These are phyloP conservation scores for Gryllus longicercus DNA, from an alignment of 2,888 invertebrate species.

Conservation along the genomic window DNA sequence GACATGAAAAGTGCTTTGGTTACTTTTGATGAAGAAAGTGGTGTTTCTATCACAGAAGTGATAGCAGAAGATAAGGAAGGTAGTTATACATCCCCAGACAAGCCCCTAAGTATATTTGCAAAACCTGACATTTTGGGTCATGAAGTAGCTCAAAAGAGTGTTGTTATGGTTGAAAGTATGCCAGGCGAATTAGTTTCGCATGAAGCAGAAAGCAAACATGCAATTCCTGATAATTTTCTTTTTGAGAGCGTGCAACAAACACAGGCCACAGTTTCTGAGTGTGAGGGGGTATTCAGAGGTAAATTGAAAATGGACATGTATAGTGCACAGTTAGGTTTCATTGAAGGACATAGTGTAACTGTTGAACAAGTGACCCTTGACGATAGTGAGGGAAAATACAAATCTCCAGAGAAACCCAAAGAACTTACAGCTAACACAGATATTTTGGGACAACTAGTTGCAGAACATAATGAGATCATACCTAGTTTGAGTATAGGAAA, in stretches of 20 bases:
- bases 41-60: constrained; percentile 50
- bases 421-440: constrained; percentile 37
- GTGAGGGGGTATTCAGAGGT: constrained; percentile 46
- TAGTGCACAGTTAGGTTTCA: constrained; percentile 48
- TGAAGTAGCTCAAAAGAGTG: constrained; percentile 48
- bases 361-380: constrained; percentile 54
- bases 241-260: constrained; percentile 56
- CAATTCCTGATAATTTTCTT: constrained; percentile 48
- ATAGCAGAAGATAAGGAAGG: constrained; percentile 50
- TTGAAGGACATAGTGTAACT: constrained; percentile 52
- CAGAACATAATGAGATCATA: constrained; percentile 47
- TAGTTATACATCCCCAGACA: constrained; percentile 42
- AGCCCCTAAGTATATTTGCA: constrained; percentile 45
- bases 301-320: constrained; percentile 46
- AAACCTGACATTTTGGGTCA: constrained; percentile 50
- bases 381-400: constrained; percentile 47
- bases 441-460: constrained; percentile 45
- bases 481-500: constrained; percentile 34
- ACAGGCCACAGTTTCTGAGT: constrained; percentile 48
- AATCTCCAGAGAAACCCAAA: constrained; percentile 35
- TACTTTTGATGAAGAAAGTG: constrained; percentile 46
- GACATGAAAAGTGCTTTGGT: constrained; percentile 48
- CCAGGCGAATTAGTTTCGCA: constrained; percentile 46
- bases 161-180: constrained; percentile 44
- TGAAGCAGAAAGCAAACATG: constrained; percentile 43